Base-by-base conservation (phyloP, 2,113 vertebrate genomes). In the Corythornis madagascariensis region DNA sequence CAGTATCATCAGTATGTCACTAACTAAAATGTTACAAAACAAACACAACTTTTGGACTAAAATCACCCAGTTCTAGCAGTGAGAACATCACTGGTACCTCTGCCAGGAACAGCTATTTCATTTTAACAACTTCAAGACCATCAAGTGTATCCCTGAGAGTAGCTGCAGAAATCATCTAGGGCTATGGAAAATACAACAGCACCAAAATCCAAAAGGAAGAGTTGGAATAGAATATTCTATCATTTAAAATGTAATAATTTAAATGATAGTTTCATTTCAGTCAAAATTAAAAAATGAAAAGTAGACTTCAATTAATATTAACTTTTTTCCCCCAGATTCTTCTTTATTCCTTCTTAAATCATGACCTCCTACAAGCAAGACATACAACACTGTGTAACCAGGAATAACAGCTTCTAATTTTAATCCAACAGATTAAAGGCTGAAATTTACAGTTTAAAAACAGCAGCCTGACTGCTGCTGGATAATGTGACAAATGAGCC, bases 341-440 rank as follows among this genome's bases (percentile, higher is more conserved):
- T 26, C 29, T 64, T 42, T 48, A 35, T 67, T 42, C 48, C 33
- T 24, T 45, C 38, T 3, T 5, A 20, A 43, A 79, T 31, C 72
- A 83, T 19, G 16, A 42, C 11, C 40, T 86, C 38, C 56, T 66
- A 26, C 28, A 76, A 63, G 33, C 56, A 33, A 40, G 22, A 56
- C 67, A 33, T 59, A 11, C 24, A 59, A 85, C 31, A n/a, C 69
- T 8, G 2, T 16, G n/a, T 26, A 71, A 3, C 52, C 86, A 67
- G 60, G 47, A 91, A 78, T 55, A 88, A 71, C 26, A 55, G 42
- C 74, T 85, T 45, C 88, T 92, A 47, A 86, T 89, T 94, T 88
- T 74, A 77, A 83, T 80, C 67, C 12, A 35, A 17, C 63, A 70
- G 55, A 79, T 66, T 71, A 76, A 89, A 92, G 87, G 5, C 61